A percentile compares a stretch with the other conserved stretches of the same genome.
These are phyloP conservation scores for Ectropis crepuscularia DNA, from an alignment of 2,888 invertebrate genomes.

Conservation along the genomic window DNA sequence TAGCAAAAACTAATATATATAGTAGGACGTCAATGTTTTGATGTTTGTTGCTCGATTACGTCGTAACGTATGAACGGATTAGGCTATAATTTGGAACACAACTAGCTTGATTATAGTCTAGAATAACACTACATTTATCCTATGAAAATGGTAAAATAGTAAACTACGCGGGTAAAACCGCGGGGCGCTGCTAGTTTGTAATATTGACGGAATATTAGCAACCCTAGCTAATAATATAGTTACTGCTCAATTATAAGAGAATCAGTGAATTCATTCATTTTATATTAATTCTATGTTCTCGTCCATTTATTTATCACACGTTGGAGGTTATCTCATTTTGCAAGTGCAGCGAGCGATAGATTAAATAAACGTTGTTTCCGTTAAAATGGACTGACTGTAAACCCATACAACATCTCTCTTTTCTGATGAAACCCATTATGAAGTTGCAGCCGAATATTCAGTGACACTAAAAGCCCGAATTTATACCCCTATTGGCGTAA, in stretches of 20 bases:
- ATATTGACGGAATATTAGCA: too few relatives aligned
- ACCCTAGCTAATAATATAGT: neutral
- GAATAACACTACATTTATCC: too few relatives aligned
- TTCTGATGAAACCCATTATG: slow-evolving; percentile 22
- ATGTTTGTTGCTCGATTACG: too few relatives aligned
- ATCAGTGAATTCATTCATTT: neutral
- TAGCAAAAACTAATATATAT: too few relatives aligned
- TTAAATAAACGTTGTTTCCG: slow-evolving; percentile 11
- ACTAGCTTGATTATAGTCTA: too few relatives aligned
- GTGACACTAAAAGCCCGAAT: slow-evolving; percentile 41
- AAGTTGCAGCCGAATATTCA: slow-evolving; percentile 33
- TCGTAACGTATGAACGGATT: too few relatives aligned
- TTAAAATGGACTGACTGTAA: slow-evolving; percentile 12
- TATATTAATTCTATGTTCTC: slow-evolving; percentile 1
- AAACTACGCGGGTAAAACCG: too few relatives aligned
- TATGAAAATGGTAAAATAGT: too few relatives aligned
- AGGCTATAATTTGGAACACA: too few relatives aligned
- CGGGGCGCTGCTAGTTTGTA: too few relatives aligned
- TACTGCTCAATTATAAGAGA: slow-evolving; percentile 1
- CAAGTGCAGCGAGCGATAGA: slow-evolving; percentile 14
- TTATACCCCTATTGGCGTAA: slow-evolving; percentile 48
- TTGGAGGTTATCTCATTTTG: slow-evolving; percentile 10
- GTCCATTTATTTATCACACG: slow-evolving; percentile 3
- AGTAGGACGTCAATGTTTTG: too few relatives aligned
- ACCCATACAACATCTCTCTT: slow-evolving; percentile 4